A percentile compares a stretch with the other conserved stretches of the same genome.
Conservation (phyloP, 1,140 invertebrate genomes). For the Dinoponera quadriceps region DNA sequence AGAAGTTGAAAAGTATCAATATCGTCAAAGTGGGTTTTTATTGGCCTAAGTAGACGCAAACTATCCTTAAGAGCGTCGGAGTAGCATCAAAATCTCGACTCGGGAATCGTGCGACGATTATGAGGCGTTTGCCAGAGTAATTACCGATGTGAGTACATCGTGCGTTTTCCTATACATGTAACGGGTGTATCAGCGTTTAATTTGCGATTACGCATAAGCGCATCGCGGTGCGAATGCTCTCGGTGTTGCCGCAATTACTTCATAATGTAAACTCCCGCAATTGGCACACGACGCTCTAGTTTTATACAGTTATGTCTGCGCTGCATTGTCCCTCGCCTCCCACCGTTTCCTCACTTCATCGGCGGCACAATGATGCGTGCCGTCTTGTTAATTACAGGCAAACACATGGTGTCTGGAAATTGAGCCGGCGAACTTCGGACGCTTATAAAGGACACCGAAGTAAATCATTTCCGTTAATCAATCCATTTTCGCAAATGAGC, state of each 20-base stretch:
- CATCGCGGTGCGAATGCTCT: conserved; percentile 12
- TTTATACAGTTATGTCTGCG: conserved; percentile 54
- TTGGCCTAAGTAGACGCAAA: too few relatives aligned
- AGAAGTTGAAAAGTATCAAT: too few relatives aligned
- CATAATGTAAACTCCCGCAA: conserved; percentile 23
- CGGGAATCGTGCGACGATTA: too few relatives aligned
- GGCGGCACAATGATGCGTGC: background rate
- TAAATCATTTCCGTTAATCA: too few relatives aligned
- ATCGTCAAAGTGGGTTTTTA: too few relatives aligned
- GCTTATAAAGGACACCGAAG: too few relatives aligned
- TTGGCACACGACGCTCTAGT: conserved; percentile 27
- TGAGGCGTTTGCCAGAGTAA: background rate
- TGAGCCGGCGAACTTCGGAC: too few relatives aligned
- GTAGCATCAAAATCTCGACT: too few relatives aligned
- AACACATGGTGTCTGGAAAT: too few relatives aligned
- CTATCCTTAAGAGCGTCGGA: too few relatives aligned
- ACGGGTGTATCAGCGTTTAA: background rate
- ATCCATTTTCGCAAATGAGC: too few relatives aligned
- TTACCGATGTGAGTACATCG: background rate
- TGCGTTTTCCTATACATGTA: conserved; percentile 7
- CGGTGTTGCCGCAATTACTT: conserved; percentile 24
- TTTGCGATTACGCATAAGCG: background rate
- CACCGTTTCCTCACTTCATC: background rate
- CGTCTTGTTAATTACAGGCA: background rate
- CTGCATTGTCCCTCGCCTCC: background rate